phyloP scores from a whole-genome alignment of 2,888 invertebrate species.

The Dryobotodes eremita region DNA sequence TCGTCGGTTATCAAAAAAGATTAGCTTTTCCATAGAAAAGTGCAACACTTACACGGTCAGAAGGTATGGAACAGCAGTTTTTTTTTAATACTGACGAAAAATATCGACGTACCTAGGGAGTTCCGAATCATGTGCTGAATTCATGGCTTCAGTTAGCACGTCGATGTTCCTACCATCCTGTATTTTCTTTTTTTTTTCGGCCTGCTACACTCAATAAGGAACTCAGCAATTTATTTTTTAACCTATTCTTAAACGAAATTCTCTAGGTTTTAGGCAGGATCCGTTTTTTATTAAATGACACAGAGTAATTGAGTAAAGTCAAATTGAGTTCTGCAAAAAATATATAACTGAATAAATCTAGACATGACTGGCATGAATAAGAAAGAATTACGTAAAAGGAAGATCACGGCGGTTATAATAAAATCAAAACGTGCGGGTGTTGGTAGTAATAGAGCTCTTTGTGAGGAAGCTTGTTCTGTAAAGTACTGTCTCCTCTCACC shows the following conservation, averaged over 20 bases:
- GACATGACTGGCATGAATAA: background rate
- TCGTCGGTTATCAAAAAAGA: too few species aligned
- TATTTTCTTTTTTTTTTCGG: background rate
- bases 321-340: slow-evolving; percentile 5
- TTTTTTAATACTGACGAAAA: too few species aligned
- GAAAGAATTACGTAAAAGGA: background rate
- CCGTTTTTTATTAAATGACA: slow-evolving; percentile 5
- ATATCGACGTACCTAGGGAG: too few species aligned
- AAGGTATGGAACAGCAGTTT: too few species aligned
- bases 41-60: too few species aligned
- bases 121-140: too few species aligned
- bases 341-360: background rate
- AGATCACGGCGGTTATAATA: background rate
- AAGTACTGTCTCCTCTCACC: background rate
- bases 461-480: background rate
- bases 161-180: too few species aligned
- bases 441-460: background rate
- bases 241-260: background rate
- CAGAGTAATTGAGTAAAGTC: slow-evolving; percentile 10
- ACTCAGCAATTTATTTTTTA: background rate
- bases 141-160: too few species aligned
- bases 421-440: background rate
- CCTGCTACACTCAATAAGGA: background rate
- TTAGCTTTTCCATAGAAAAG: too few species aligned
- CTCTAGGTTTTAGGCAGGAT: background rate